Conservation (phyloP, 2,113 vertebrate species). For the Willisornis vidua region DNA sequence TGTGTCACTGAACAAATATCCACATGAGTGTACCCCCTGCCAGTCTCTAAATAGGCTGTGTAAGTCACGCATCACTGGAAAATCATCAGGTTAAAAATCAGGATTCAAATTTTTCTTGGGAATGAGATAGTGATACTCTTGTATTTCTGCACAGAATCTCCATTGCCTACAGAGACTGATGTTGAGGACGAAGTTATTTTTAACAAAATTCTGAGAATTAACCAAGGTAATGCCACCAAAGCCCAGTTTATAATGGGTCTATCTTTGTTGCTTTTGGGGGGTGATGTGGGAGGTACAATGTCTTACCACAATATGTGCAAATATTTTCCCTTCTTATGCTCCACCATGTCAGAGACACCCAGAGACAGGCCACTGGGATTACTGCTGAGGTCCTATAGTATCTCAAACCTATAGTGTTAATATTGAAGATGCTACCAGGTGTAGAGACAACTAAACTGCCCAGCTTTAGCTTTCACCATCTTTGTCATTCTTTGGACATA, state of each 20-base stretch:
- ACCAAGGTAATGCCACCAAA: slow-evolving; percentile 43
- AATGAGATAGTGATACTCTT: not conserved
- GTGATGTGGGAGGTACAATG: not conserved
- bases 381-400: not conserved
- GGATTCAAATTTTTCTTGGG: not conserved
- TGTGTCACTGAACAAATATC: not conserved
- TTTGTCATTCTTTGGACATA: not conserved
- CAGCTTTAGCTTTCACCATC: not conserved
- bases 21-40: not conserved
- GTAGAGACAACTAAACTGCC: not conserved
- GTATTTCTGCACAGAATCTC: slow-evolving; percentile 41
- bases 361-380: not conserved
- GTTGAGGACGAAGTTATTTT: slow-evolving; percentile 10
- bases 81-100: not conserved
- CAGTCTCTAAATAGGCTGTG: not conserved
- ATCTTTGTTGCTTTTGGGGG: not conserved
- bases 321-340: not conserved
- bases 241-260: not conserved
- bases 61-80: not conserved
- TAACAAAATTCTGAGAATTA: slow-evolving; percentile 47
- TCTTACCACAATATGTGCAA: not conserved
- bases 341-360: not conserved
- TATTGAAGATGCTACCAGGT: not conserved
- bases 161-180: not conserved
- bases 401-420: not conserved